Evolutionary conservation across 2,888 invertebrate genomes (phyloP).

Genomic region (Agrochola lychnidis): DNA sequence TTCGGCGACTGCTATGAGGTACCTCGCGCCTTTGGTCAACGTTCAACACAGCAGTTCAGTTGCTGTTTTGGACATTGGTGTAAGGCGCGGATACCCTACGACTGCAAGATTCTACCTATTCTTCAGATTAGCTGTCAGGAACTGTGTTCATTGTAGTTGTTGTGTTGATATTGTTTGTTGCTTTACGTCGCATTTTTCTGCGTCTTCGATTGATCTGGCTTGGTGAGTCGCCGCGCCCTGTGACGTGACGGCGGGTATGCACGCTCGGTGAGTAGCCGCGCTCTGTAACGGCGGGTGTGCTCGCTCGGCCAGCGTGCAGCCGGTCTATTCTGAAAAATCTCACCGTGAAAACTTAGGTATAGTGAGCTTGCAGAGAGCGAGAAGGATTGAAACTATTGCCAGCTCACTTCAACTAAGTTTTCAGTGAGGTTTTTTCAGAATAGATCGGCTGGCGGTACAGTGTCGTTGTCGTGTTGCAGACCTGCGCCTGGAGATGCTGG

Average conservation of each 20-base stretch:
- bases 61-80: constrained; percentile 59
- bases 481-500: constrained; percentile 96
- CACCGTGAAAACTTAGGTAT: background rate
- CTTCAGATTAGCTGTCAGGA: background rate
- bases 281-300: background rate
- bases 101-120: constrained; percentile 6
- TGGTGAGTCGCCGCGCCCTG: too few relatives aligned
- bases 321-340: background rate
- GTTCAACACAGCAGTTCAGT: constrained; percentile 58
- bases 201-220: background rate
- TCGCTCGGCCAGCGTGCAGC: background rate
- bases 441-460: background rate
- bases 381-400: background rate
- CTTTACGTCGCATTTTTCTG: background rate
- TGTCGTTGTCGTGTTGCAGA: constrained; percentile 89
- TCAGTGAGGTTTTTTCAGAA: background rate
- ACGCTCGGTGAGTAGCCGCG: background rate
- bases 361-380: background rate
- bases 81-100: constrained; percentile 34
- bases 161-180: background rate
- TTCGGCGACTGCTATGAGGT: background rate
- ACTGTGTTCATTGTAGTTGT: background rate
- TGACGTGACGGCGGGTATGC: background rate
- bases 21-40: constrained; percentile 54
- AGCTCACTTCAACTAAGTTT: background rate